Conservation (phyloP, 2,113 vertebrate genomes). For the Galbula dea region DNA sequence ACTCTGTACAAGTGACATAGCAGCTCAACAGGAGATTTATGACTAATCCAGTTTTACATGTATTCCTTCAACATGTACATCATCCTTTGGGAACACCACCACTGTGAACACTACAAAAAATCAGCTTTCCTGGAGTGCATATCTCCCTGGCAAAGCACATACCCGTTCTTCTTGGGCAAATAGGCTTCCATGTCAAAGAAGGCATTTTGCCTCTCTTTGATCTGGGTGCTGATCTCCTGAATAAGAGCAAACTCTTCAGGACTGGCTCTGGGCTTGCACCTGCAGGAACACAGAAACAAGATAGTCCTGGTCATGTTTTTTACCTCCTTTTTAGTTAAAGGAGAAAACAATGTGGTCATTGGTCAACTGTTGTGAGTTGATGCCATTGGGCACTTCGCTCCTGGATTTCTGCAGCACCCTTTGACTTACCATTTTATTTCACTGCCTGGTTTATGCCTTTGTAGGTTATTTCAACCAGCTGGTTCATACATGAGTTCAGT, state of each 20-base stretch:
- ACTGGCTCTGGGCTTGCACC: conserved; percentile 75
- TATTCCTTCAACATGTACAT: not conserved
- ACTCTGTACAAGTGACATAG: not conserved
- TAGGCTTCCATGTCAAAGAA: conserved; percentile 99
- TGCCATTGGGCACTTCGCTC: not conserved
- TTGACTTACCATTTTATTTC: not conserved
- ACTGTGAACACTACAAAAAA: not conserved
- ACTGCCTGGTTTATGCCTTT: not conserved
- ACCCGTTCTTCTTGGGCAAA: conserved; percentile 97
- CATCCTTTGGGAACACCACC: not conserved
- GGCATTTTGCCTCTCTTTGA: conserved; percentile 89
- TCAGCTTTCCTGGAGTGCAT: rapidly evolving
- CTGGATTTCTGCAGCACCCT: not conserved
- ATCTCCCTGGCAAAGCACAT: not conserved
- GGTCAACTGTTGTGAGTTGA: not conserved
- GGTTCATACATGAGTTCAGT: not conserved
- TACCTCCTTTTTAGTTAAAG: not conserved
- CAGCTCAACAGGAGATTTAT: conserved; percentile 35
- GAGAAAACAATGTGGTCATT: not conserved
- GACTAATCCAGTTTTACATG: conserved; percentile 32
- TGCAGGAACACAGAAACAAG: conserved; percentile 42
- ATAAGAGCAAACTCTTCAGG: conserved; percentile 78
- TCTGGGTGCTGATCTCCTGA: conserved; percentile 80
- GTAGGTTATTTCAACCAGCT: not conserved
- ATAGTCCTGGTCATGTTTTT: not conserved